phyloP scores from a whole-genome alignment of 2,888 invertebrate genomes.

The Leptinotarsa haldemani region DNA sequence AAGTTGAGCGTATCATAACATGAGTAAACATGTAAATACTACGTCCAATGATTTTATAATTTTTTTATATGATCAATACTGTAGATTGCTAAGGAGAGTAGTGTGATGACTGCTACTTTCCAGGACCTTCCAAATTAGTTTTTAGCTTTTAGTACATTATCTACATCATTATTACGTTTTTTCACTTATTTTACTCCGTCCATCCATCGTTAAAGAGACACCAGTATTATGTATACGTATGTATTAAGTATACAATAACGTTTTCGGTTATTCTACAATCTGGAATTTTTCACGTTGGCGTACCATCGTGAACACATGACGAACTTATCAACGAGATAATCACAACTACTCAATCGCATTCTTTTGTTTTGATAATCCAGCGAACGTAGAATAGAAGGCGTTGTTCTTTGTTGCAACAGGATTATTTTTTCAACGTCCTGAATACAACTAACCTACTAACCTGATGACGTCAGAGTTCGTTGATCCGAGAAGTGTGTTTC shows the following conservation, averaged over 20 bases:
- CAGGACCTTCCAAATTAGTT: no score
- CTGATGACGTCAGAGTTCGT: slow-evolving; percentile 48
- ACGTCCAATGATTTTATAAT: no score
- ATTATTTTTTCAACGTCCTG: slow-evolving; percentile 54
- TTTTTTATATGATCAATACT: no score
- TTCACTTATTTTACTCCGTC: no score
- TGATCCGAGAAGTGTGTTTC: slow-evolving; percentile 33
- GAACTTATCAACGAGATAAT: slow-evolving; percentile 26
- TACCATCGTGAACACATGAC: slow-evolving; percentile 9
- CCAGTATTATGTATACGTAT: no score
- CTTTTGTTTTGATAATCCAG: slow-evolving; percentile 36
- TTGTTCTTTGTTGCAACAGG: slow-evolving; percentile 36
- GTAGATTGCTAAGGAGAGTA: no score
- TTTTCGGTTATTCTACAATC: neutral
- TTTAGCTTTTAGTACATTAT: no score
- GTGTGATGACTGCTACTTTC: no score
- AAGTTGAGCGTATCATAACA: no score
- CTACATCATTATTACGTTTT: no score
- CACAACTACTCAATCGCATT: slow-evolving; percentile 20
- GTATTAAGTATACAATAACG: neutral
- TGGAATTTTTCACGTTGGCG: neutral
- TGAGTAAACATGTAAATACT: no score
- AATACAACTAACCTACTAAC: slow-evolving; percentile 59
- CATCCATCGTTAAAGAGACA: no score
- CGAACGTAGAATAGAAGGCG: slow-evolving; percentile 34